These are phyloP conservation scores for Nephrotoma flavescens DNA, from an alignment of 2,888 invertebrate genomes.

Conservation along the genomic window DNA sequence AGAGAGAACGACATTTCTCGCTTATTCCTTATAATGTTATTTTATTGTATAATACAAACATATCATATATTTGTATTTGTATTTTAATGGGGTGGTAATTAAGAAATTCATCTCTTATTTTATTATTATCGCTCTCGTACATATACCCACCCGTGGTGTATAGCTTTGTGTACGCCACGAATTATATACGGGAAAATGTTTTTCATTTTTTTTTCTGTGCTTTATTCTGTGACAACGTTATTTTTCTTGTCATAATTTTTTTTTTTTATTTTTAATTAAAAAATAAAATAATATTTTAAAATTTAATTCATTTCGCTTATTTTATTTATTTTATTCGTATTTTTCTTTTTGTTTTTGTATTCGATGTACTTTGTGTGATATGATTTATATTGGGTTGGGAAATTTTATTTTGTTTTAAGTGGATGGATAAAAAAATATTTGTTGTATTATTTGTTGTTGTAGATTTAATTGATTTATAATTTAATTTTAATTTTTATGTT, in stretches of 20 bases:
- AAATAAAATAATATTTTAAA: not conserved
- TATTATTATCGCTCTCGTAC: not conserved
- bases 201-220: not conserved
- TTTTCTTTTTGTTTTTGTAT: not conserved
- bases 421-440: not conserved
- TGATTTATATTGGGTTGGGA: not conserved
- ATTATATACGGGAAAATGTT: not conserved
- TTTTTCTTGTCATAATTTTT: not conserved
- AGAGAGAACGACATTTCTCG: not conserved
- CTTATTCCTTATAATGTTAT: not conserved
- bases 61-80: not conserved
- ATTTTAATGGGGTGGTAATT: not conserved
- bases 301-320: not conserved
- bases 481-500: not conserved
- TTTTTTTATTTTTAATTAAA: not conserved
- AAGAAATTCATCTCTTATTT: not conserved
- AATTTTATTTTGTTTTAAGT: not conserved
- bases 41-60: not conserved
- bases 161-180: too few species aligned
- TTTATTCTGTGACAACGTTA: not conserved
- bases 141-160: not conserved
- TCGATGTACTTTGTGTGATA: not conserved
- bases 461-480: not conserved
- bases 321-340: not conserved
- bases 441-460: not conserved